phyloP scores from a whole-genome alignment of 35 echinoderm and acorn worm species.

The Chiridota heheva region DNA sequence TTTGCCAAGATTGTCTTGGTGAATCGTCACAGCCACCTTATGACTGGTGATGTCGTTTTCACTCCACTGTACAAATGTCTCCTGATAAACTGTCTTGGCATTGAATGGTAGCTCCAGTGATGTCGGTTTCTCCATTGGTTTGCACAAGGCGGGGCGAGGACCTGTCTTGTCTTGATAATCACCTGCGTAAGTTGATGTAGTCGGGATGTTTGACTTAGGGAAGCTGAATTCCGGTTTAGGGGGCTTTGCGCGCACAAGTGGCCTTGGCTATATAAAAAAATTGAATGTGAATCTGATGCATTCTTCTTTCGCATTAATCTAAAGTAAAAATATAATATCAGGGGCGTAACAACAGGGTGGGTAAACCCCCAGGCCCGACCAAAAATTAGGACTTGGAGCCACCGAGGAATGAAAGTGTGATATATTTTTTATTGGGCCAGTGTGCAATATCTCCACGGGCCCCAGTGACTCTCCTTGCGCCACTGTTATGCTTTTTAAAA shows the following conservation, averaged over 20 bases:
- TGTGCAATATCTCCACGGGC: too few relatives aligned
- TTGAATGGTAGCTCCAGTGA: conserved; percentile 49
- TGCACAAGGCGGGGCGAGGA: conserved; percentile 28
- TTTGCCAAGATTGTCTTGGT: conserved; percentile 66
- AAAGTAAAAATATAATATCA: background rate
- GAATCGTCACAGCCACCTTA: conserved; percentile 48
- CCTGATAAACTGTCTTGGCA: conserved; percentile 68
- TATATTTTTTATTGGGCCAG: too few relatives aligned
- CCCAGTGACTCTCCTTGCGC: too few relatives aligned
- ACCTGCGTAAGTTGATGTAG: conserved; percentile 31
- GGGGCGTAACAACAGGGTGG: too few relatives aligned
- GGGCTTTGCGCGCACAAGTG: background rate
- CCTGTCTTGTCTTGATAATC: conserved; percentile 51
- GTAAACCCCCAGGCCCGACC: background rate
- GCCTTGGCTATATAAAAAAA: conserved; percentile 8
- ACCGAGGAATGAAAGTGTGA: too few relatives aligned
- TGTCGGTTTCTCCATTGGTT: conserved; percentile 30
- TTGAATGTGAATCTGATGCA: background rate
- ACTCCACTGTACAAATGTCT: conserved; percentile 55
- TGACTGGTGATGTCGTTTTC: conserved; percentile 51
- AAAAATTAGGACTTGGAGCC: background rate
- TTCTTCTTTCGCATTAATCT: background rate
- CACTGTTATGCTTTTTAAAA: too few relatives aligned
- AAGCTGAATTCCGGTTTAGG: conserved; percentile 10
- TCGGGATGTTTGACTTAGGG: conserved; percentile 26